Base-by-base conservation (phyloP, 2,888 invertebrate species). In the Halictus quadricinctus region DNA sequence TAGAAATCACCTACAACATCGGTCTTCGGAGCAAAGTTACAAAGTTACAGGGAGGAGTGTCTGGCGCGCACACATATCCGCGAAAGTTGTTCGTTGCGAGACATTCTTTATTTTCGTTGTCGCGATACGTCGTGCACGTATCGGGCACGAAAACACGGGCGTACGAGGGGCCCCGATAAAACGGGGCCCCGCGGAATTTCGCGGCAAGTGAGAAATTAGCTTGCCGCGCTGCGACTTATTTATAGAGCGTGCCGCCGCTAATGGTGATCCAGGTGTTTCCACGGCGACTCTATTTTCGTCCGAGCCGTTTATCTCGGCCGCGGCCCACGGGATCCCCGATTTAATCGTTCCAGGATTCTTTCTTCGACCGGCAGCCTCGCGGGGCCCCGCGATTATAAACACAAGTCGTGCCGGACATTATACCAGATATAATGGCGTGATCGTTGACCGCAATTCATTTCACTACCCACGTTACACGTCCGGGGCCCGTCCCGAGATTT, bases 211-310 rank as follows among this genome's bases (percentile, higher is more conserved):
- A 86, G 86, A 86, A 86, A 84, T 87, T 78, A 82, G 81, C 79
- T 76, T 81, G 84, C 60, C 76, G 13, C 12, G 60, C 29, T 50
- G 60, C 29, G 78, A 79, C 82, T 21, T 84, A 84, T 87, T 87
- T 87, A 87, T 87, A 87, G 87, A 79, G 80, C 78, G 77, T 70
- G 79, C 73, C 36, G 66, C 79, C 87, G 85, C 70, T 85, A 87
- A 87, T 82, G 79, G 87, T 85, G 76, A 79, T 81, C 87, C 87
- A 88, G 87, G 87, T 88, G 87, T 88, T 83, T 69, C 78, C 85
- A 36, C 83, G 74, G 72, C 80, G 85, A 76, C 83, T 88, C 87
- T 87, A 88, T 88, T 88, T 85, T 84, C 80, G 87, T 87, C 75
- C 82, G n/a, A 58, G 74, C 58, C 79, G 85, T 88, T 87, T 84